These are phyloP conservation scores for Brachyrhaphis roseni DNA, from an alignment of 2,797 vertebrate genomes.

Conservation along the genomic window DNA sequence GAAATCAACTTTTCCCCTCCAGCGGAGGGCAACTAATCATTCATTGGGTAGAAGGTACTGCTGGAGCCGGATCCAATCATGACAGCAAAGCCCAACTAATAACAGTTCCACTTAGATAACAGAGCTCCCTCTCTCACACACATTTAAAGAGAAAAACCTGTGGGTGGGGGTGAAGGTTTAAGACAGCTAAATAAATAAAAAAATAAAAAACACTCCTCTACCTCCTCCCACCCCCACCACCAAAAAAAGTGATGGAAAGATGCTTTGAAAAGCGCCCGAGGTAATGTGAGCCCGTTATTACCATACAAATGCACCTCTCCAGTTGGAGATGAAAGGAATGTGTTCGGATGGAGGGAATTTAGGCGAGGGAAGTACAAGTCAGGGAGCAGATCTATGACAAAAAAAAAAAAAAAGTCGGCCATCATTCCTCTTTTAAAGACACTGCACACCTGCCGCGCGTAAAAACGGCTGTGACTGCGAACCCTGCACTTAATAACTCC, in stretches of 20 bases:
- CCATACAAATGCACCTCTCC: slow-evolving; percentile 76
- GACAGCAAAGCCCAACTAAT: slow-evolving; percentile 70
- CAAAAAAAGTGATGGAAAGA: slow-evolving; percentile 65
- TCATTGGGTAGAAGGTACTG: slow-evolving; percentile 71
- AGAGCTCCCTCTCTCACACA: slow-evolving; percentile 35
- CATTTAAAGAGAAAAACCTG: slow-evolving; percentile 18
- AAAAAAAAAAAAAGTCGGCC: slow-evolving; percentile 58
- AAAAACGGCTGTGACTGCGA: slow-evolving; percentile 41
- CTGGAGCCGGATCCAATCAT: slow-evolving; percentile 68
- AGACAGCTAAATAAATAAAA: slow-evolving; percentile 64
- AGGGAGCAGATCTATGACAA: slow-evolving; percentile 36
- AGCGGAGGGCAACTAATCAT: slow-evolving; percentile 80
- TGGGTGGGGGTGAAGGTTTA: slow-evolving; percentile 41
- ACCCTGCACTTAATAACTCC: slow-evolving; percentile 33
- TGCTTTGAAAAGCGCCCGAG: slow-evolving; percentile 67
- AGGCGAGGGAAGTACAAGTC: slow-evolving; percentile 36
- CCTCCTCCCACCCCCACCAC: background rate
- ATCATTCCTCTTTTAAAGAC: slow-evolving; percentile 29
- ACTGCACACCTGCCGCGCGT: slow-evolving; percentile 37
- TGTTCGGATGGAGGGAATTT: slow-evolving; percentile 53
- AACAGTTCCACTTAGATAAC: slow-evolving; percentile 78
- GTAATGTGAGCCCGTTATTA: slow-evolving; percentile 71
- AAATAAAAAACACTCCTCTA: slow-evolving; percentile 15
- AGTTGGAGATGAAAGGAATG: slow-evolving; percentile 56
- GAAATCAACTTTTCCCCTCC: slow-evolving; percentile 79